Conservation (phyloP, 2,797 vertebrate genomes). For the Iguana delicatissima region DNA sequence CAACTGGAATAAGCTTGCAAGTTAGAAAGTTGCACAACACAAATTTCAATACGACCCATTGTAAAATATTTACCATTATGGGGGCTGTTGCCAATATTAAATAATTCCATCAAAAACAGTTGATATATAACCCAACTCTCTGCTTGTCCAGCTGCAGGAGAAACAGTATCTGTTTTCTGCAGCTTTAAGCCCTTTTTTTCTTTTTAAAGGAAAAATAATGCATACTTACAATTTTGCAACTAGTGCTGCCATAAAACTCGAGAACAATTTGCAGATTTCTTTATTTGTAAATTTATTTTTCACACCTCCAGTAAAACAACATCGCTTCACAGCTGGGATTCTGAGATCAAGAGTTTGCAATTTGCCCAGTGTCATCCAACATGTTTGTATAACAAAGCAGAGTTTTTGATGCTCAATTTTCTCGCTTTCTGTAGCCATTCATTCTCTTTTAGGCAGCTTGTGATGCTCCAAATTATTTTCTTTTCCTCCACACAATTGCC, state of each 20-base stretch:
- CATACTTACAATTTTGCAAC: slow-evolving; percentile 30
- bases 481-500: no score
- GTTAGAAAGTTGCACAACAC: slow-evolving; percentile 53
- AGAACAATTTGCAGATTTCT: slow-evolving; percentile 2
- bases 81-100: slow-evolving; percentile 63
- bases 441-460: background rate
- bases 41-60: slow-evolving; percentile 53
- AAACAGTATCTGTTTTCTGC: slow-evolving; percentile 36
- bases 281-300: background rate
- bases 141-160: slow-evolving; percentile 28
- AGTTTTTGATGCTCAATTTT: background rate
- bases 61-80: slow-evolving; percentile 63
- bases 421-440: background rate
- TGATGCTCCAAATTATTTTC: background rate
- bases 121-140: slow-evolving; percentile 25
- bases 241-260: slow-evolving; percentile 42
- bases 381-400: background rate
- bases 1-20: slow-evolving; percentile 36
- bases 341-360: background rate
- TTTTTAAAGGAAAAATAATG: slow-evolving; percentile 22
- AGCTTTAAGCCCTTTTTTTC: slow-evolving; percentile 7
- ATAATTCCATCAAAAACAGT: slow-evolving; percentile 66
- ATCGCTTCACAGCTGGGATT: background rate
- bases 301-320: background rate
- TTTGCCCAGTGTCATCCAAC: background rate